Evolutionary conservation across 2,888 invertebrate genomes (phyloP).

Genomic region (Protonemura montana): DNA sequence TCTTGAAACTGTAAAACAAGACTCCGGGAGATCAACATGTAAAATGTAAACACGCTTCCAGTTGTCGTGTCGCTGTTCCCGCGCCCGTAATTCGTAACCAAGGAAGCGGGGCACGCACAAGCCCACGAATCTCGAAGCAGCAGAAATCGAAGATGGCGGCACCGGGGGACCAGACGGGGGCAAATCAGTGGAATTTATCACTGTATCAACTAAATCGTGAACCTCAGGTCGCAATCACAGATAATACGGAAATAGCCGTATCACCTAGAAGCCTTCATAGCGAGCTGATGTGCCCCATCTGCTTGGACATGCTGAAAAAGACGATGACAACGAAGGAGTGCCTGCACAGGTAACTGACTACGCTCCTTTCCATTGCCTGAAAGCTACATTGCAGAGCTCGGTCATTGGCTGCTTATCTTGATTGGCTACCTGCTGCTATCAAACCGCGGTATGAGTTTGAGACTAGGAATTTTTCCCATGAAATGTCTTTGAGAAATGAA

Average conservation of each 20-base stretch:
- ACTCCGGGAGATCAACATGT: too few relatives aligned
- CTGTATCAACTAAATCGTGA: constrained; percentile 94
- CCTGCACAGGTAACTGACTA: constrained; percentile 78
- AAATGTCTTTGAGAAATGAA: too few relatives aligned
- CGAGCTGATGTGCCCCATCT: constrained; percentile 99
- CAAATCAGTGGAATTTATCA: constrained; percentile 80
- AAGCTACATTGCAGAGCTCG: background rate
- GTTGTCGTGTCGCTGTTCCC: too few relatives aligned
- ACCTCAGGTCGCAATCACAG: constrained; percentile 95
- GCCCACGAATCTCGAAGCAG: background rate
- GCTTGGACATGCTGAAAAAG: constrained; percentile 96
- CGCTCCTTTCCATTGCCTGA: background rate
- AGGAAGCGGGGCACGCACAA: background rate
- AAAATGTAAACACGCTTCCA: too few relatives aligned
- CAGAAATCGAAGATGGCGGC: constrained; percentile 62
- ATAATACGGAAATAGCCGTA: constrained; percentile 93
- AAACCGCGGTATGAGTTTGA: background rate
- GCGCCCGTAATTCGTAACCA: background rate
- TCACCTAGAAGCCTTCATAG: constrained; percentile 92
- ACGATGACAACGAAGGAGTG: constrained; percentile 99
- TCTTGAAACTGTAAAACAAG: too few relatives aligned
- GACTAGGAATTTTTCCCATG: background rate
- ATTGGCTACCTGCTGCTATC: background rate
- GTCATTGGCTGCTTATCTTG: background rate
- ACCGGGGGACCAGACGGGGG: constrained; percentile 78